Evolutionary conservation across 1,140 invertebrate species (phyloP), one percentile per base, ranked within the genome.

Genomic region (Drosophila willistoni): DNA sequence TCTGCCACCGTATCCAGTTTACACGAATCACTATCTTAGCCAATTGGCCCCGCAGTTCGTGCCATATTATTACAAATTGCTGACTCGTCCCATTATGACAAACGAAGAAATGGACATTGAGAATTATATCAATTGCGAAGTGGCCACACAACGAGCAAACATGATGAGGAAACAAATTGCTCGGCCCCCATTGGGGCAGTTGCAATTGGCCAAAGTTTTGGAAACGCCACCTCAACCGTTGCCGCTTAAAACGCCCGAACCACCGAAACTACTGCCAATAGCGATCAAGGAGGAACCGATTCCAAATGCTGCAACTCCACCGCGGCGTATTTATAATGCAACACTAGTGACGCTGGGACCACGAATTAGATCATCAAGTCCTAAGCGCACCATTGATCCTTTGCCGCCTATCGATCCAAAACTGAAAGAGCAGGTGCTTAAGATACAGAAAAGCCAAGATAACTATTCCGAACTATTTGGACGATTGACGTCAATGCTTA

Each of bases 81-180:
- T 70, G 2, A 56, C 68, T 14, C 33, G 77, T 4, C 55, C 73
- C 0, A 68, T 77, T 25, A 61, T 72, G 33, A 72, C 25, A 9
- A 57, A 51, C 19, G 44, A 64, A 39, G 68, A 73, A 13, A 82
- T 82, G 71, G 75, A 87, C 22, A 67, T 86, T 19, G 83, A 83
- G 22, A 68, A 79, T 34, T 87, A 79, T 22, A 87, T 87, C n/a
- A 86, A 83, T 17, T 55, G 25, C 14, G 79, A 86, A 41, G 44
- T 81, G 59, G 47, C 34, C 10, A 17, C 39, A 13, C 81, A 86
- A 44, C 70, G 54, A 33, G 12, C 0, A 12, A 51, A 51, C 44
- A 22, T 63, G 5, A 68, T 85, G 66, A 54, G 57, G 0, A 68
- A 63, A 3, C 39, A 71, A 25, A 42, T 29, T 14, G 33, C 10